These are phyloP conservation scores for Noctua pronuba DNA, from an alignment of 2,888 invertebrate genomes.

Conservation along the genomic window DNA sequence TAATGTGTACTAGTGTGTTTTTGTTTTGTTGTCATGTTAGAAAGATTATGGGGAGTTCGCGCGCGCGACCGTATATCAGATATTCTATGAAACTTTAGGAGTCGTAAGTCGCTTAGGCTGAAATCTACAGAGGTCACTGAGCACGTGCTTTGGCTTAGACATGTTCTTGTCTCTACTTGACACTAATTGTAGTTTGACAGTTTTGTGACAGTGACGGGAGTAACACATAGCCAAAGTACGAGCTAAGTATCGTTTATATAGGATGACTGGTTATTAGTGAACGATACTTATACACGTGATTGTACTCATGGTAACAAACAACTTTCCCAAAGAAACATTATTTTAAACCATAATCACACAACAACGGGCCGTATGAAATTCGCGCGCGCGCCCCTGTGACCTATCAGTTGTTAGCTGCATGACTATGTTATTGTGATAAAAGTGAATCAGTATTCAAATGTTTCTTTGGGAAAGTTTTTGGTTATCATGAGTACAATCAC, in stretches of 20 bases:
- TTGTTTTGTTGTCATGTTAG: slow-evolving; percentile 7
- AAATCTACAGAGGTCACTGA: background rate
- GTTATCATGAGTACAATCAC: too few relatives aligned
- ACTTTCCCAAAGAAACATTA: too few relatives aligned
- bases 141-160: background rate
- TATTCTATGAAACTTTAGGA: background rate
- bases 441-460: too few relatives aligned
- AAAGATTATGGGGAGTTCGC: background rate
- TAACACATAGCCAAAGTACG: background rate
- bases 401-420: too few relatives aligned
- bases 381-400: too few relatives aligned
- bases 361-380: too few relatives aligned
- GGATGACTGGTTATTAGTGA: too few relatives aligned
- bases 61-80: background rate
- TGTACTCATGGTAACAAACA: too few relatives aligned
- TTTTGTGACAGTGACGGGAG: background rate
- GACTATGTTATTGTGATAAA: too few relatives aligned
- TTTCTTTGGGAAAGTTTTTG: too few relatives aligned
- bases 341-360: too few relatives aligned
- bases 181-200: background rate
- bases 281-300: too few relatives aligned
- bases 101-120: background rate
- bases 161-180: background rate
- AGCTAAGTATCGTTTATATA: background rate
- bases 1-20: slow-evolving; percentile 12